These are phyloP conservation scores for Archips xylosteana DNA, from an alignment of 2,888 invertebrate genomes.

Conservation along the genomic window DNA sequence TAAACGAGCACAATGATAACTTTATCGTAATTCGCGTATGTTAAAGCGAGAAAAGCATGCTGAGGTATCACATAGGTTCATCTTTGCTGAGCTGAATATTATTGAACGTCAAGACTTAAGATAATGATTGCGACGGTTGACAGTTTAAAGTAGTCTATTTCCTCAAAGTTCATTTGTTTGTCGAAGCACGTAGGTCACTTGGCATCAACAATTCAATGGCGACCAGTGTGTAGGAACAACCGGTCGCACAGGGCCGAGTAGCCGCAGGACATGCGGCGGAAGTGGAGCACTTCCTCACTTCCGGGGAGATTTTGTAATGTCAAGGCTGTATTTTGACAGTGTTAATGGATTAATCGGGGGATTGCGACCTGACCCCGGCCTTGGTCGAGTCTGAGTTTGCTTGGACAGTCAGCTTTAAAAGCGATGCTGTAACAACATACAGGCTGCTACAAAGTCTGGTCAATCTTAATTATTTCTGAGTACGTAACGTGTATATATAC, in stretches of 20 bases:
- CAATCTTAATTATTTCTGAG: neutral
- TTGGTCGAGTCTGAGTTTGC: conserved; percentile 24
- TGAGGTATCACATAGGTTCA: neutral
- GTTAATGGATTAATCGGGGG: conserved; percentile 34
- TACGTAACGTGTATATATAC: neutral
- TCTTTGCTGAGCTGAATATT: no score
- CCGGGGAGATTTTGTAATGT: conserved; percentile 63
- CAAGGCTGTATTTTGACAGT: conserved; percentile 56
- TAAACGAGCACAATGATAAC: neutral
- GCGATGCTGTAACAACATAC: neutral
- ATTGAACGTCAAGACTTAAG: neutral
- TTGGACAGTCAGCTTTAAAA: neutral
- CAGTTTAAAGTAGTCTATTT: conserved; percentile 31
- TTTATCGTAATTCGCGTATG: neutral
- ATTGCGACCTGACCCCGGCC: conserved; percentile 38
- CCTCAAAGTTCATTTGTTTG: conserved; percentile 50
- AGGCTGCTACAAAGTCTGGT: neutral
- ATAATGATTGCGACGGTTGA: neutral
- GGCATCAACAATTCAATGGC: conserved; percentile 58
- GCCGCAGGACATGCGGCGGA: conserved; percentile 53
- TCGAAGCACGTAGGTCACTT: conserved; percentile 56
- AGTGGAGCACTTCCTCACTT: conserved; percentile 63
- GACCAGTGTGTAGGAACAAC: conserved; percentile 51
- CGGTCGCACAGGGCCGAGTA: conserved; percentile 54
- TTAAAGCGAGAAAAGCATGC: neutral